Conservation (phyloP, 2,888 invertebrate genomes). For the Pilophorus perplexus region DNA sequence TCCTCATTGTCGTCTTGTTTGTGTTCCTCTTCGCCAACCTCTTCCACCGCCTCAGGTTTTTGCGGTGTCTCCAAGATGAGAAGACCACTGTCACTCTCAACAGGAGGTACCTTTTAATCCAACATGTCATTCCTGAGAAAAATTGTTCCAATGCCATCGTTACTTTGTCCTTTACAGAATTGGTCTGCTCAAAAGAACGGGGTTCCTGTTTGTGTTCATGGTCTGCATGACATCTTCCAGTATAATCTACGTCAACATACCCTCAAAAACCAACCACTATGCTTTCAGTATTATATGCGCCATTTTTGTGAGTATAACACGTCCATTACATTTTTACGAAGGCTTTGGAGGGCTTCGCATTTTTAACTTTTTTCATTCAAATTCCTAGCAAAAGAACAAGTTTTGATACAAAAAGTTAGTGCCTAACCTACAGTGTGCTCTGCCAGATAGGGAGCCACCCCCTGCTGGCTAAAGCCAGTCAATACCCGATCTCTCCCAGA, state of each 20-base stretch:
- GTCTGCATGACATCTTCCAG: slow-evolving; percentile 62
- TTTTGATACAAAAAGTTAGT: background rate
- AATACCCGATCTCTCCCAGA: no score
- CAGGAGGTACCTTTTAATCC: slow-evolving; percentile 50
- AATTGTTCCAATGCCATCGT: no score
- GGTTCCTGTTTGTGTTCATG: slow-evolving; percentile 60
- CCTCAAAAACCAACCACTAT: slow-evolving; percentile 67
- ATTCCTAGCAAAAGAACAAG: background rate
- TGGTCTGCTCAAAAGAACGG: slow-evolving; percentile 62
- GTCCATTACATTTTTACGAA: no score
- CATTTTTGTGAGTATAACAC: slow-evolving; percentile 59
- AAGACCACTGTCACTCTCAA: slow-evolving; percentile 53
- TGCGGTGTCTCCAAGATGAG: slow-evolving; percentile 51
- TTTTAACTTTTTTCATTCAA: background rate
- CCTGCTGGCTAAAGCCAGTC: no score
- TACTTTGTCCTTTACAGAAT: slow-evolving; percentile 60
- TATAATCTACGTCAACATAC: slow-evolving; percentile 63
- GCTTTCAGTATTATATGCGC: slow-evolving; percentile 72
- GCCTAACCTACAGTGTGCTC: no score
- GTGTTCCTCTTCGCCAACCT: slow-evolving; percentile 67
- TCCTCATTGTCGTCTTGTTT: slow-evolving; percentile 66
- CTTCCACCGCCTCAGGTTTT: slow-evolving; percentile 52
- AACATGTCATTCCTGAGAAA: no score
- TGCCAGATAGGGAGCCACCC: no score
- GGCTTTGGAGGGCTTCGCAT: background rate